Evolutionary conservation across 2,113 vertebrate species (phyloP).

Genomic region (Emydocephalus ijimae): DNA sequence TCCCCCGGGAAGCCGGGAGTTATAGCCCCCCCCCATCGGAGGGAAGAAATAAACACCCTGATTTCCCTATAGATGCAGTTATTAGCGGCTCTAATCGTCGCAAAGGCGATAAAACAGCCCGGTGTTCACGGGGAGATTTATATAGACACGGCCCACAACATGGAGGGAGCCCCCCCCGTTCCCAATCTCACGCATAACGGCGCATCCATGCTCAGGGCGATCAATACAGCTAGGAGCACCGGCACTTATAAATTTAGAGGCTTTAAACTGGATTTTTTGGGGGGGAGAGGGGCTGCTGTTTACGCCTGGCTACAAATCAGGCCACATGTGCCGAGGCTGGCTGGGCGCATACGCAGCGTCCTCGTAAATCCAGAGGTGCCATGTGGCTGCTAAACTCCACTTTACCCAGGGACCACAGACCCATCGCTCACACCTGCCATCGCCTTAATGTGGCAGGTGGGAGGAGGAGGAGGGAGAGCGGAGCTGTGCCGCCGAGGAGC

Average conservation of each 20-base stretch:
- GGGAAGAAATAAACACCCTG: slow-evolving; percentile 59
- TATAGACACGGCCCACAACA: slow-evolving; percentile 67
- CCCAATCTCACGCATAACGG: slow-evolving; percentile 35
- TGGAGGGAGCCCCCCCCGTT: slow-evolving; percentile 44
- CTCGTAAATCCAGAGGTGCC: slow-evolving; percentile 64
- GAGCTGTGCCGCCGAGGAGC: too few relatives aligned
- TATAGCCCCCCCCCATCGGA: slow-evolving; percentile 28
- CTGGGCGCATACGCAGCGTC: neutral
- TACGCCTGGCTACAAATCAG: slow-evolving; percentile 64
- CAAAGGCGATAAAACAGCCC: slow-evolving; percentile 72
- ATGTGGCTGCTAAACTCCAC: slow-evolving; percentile 66
- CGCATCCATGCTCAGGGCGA: slow-evolving; percentile 68
- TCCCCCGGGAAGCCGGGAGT: neutral
- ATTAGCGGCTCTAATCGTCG: slow-evolving; percentile 71
- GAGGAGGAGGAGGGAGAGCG: neutral
- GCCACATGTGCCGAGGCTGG: slow-evolving; percentile 19
- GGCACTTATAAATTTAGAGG: slow-evolving; percentile 68
- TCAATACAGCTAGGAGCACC: slow-evolving; percentile 70
- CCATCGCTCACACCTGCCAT: slow-evolving; percentile 54
- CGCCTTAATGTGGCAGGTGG: slow-evolving; percentile 59
- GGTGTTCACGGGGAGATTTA: slow-evolving; percentile 78
- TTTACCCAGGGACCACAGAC: slow-evolving; percentile 62
- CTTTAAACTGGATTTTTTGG: slow-evolving; percentile 56
- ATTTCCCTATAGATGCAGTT: slow-evolving; percentile 69
- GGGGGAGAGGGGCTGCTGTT: slow-evolving; percentile 49